Conservation (phyloP, 2,797 vertebrate genomes). For the Danio choprae region DNA sequence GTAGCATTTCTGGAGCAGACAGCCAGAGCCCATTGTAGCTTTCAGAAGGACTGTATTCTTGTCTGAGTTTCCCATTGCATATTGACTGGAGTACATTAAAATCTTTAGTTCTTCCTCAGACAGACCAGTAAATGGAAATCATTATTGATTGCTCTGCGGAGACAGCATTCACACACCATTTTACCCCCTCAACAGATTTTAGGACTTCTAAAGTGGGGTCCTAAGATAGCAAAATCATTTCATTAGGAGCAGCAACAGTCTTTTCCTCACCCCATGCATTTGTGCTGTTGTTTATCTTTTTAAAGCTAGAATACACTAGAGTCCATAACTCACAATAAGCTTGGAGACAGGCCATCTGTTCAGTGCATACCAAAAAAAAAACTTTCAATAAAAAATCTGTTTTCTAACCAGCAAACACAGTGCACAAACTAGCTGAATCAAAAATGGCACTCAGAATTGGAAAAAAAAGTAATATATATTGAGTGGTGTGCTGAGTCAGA, state of each 20-base stretch:
- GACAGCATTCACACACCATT: constrained; percentile 13
- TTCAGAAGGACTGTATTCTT: constrained; percentile 34
- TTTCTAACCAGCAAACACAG: constrained; percentile 8
- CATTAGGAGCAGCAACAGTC: constrained; percentile 24
- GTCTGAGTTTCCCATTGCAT: constrained; percentile 16
- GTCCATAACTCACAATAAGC: constrained; percentile 16
- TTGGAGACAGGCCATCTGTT: constrained; percentile 42
- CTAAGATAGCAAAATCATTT: not conserved
- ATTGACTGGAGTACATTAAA: constrained; percentile 48
- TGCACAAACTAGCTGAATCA: constrained; percentile 17
- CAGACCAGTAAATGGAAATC: constrained; percentile 39
- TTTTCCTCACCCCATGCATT: not conserved
- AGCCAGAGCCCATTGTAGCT: constrained; percentile 28
- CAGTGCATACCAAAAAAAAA: constrained; percentile 17
- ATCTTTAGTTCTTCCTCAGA: constrained; percentile 35
- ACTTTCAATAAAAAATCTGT: not conserved
- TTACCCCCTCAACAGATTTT: constrained; percentile 9
- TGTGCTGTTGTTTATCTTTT: constrained; percentile 19
- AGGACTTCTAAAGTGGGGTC: not conserved
- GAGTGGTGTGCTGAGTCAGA: constrained; percentile 22
- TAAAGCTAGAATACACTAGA: constrained; percentile 23
- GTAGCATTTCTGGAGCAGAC: constrained; percentile 18
- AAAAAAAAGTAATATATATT: not conserved
- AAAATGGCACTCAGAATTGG: not conserved
- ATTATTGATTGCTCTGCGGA: constrained; percentile 40